Evolutionary conservation across 2,113 vertebrate genomes (phyloP).

Genomic region (Apteryx mantelli): DNA sequence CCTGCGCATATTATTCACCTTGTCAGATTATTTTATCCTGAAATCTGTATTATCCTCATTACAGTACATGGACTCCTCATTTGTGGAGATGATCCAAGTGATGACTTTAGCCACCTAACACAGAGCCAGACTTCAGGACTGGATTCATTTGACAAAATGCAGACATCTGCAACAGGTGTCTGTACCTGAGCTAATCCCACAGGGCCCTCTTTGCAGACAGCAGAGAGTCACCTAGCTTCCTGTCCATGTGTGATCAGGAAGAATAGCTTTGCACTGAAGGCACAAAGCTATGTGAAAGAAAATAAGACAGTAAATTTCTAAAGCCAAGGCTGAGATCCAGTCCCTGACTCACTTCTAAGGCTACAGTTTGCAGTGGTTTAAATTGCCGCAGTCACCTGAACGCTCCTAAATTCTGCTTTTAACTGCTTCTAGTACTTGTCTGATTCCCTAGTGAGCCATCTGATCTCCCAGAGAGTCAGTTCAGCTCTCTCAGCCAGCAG

Average conservation of each 20-base stretch:
- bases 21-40: not conserved
- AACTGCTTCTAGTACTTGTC: not conserved
- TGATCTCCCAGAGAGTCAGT: not conserved
- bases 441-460: not conserved
- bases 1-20: not conserved
- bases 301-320: not conserved
- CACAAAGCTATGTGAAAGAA: not conserved
- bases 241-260: not conserved
- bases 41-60: not conserved
- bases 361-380: not conserved
- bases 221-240: not conserved
- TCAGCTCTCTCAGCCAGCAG: not conserved
- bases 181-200: not conserved
- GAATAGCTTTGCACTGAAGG: not conserved
- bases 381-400: not conserved
- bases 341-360: not conserved
- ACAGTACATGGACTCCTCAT: not conserved
- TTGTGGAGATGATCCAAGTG: not conserved
- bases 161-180: constrained; percentile 13
- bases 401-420: not conserved
- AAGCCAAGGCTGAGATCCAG: not conserved
- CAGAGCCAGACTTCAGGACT: not conserved
- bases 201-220: not conserved
- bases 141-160: not conserved
- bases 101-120: not conserved